phyloP scores from a whole-genome alignment of 35 echinoderm and acorn worm genomes.

The Apostichopus japonicus region DNA sequence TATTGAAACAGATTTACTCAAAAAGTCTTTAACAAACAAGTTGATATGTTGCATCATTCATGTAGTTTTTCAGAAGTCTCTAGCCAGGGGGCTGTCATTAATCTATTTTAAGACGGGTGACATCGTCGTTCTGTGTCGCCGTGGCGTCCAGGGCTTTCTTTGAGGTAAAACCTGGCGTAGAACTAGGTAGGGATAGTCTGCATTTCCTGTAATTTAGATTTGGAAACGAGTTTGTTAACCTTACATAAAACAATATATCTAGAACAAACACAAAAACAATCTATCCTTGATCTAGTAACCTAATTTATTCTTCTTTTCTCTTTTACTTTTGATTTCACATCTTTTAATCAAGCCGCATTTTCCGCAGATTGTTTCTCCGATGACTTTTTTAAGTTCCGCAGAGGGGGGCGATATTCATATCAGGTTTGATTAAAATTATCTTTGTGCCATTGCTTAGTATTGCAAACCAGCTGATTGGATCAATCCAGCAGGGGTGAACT shows the following conservation, averaged over 20 bases:
- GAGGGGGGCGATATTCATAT: not conserved
- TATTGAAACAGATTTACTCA: too few relatives aligned
- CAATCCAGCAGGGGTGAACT: too few relatives aligned
- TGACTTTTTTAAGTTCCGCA: not conserved
- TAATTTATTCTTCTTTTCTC: slow-evolving; percentile 26
- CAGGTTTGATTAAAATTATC: not conserved
- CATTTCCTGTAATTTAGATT: too few relatives aligned
- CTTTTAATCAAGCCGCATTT: not conserved
- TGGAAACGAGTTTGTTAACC: slow-evolving; percentile 41
- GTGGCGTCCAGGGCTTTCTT: too few relatives aligned
- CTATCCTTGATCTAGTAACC: slow-evolving; percentile 56
- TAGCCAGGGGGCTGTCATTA: too few relatives aligned
- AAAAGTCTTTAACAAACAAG: too few relatives aligned
- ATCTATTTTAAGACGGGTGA: too few relatives aligned
- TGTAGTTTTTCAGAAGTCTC: too few relatives aligned
- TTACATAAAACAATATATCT: slow-evolving; percentile 18
- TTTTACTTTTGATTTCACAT: not conserved
- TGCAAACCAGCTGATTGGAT: not conserved
- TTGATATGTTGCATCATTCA: too few relatives aligned
- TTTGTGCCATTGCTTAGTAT: not conserved
- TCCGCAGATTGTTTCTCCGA: not conserved
- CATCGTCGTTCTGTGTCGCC: too few relatives aligned
- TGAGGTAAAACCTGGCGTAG: too few relatives aligned
- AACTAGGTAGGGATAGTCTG: too few relatives aligned
- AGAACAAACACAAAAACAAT: slow-evolving; percentile 42